Evolutionary conservation across 2,888 invertebrate species (phyloP).

Genomic region (Rhagonycha fulva): DNA sequence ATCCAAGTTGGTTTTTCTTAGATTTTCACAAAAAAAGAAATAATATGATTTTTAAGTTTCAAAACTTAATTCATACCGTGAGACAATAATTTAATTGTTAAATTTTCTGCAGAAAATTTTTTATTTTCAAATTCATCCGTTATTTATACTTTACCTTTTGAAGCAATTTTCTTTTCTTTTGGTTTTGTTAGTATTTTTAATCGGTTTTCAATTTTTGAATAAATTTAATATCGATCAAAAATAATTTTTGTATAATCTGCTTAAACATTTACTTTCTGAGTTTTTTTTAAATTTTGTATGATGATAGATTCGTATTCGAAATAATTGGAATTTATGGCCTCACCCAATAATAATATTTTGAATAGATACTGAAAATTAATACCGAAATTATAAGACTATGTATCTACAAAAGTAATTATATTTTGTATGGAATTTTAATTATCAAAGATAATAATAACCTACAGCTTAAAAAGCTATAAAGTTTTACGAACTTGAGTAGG

Average conservation of each 20-base stretch:
- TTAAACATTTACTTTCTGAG: neutral
- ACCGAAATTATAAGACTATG: neutral
- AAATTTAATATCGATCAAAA: neutral
- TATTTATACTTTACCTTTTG: neutral
- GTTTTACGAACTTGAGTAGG: neutral
- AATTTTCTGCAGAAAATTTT: neutral
- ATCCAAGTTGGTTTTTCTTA: neutral
- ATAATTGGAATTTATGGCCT: neutral
- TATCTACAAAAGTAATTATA: neutral
- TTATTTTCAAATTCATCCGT: neutral
- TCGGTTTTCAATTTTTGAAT: neutral
- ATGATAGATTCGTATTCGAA: neutral
- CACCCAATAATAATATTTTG: neutral
- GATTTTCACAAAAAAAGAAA: neutral
- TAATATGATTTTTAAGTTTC: no score
- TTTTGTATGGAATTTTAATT: neutral
- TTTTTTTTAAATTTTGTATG: neutral
- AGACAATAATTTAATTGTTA: neutral
- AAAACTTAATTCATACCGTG: neutral
- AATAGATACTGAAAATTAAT: neutral
- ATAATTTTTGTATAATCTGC: neutral
- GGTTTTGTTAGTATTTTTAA: neutral
- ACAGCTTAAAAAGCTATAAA: neutral
- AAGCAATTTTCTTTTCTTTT: neutral
- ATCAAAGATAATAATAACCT: neutral